Percentiles rank a stretch among this genome's conserved stretches.
Conservation (phyloP, 2,888 invertebrate species). For the Drosophila helvetica region DNA sequence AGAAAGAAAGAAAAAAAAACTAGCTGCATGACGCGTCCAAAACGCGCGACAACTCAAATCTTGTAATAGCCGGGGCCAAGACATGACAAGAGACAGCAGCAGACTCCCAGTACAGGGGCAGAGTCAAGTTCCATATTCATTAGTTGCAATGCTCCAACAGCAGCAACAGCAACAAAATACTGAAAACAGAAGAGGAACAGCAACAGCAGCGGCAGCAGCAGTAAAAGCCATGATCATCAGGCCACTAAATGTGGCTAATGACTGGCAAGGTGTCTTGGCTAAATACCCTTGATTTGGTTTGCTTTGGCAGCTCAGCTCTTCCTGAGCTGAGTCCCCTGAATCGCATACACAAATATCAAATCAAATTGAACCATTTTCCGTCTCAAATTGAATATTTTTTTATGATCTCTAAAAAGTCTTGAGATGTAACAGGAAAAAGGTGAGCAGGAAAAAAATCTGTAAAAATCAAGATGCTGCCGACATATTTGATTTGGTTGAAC, state of each 20-base stretch:
- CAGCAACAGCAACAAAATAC: slow-evolving; percentile 31
- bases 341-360: slow-evolving; percentile 52
- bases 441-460: slow-evolving; percentile 53
- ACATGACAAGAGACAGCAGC: slow-evolving; percentile 57
- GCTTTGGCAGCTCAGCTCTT: slow-evolving; percentile 7
- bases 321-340: background rate
- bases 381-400: slow-evolving; percentile 53
- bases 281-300: slow-evolving; percentile 37
- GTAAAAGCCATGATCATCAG: slow-evolving; percentile 51
- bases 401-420: slow-evolving; percentile 35
- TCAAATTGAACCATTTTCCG: slow-evolving; percentile 54
- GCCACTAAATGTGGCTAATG: slow-evolving; percentile 65
- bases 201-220: slow-evolving; percentile 30
- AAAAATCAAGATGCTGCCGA: slow-evolving; percentile 60
- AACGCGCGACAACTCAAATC: slow-evolving; percentile 70
- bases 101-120: slow-evolving; percentile 62
- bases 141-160: slow-evolving; percentile 62
- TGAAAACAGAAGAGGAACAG: slow-evolving; percentile 3
- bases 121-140: slow-evolving; percentile 83
- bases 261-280: slow-evolving; percentile 60
- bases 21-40: slow-evolving; percentile 79
- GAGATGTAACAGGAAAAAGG: slow-evolving; percentile 29
- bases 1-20: slow-evolving; percentile 52
- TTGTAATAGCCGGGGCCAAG: slow-evolving; percentile 65
- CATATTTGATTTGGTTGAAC: slow-evolving; percentile 45